These are phyloP conservation scores for Platycercus adscitus DNA, from an alignment of 2,113 vertebrate genomes.

Conservation along the genomic window DNA sequence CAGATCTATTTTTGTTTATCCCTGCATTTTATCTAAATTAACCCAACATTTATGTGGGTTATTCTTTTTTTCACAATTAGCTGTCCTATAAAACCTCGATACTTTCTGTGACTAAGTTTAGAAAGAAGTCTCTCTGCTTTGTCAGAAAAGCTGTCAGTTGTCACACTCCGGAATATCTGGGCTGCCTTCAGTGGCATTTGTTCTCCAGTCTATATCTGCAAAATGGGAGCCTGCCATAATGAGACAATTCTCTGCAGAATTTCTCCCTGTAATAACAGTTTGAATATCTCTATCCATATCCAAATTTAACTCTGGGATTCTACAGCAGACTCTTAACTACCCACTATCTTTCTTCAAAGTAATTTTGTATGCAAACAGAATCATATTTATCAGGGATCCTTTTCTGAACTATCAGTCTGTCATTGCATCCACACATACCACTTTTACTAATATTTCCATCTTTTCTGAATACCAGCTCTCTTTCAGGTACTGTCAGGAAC, in stretches of 20 bases:
- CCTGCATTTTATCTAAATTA: neutral
- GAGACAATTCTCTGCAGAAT: conserved; percentile 13
- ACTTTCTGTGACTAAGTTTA: conserved; percentile 34
- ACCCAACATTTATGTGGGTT: neutral
- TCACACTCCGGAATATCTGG: neutral
- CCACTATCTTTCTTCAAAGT: neutral
- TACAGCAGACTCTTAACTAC: conserved; percentile 1
- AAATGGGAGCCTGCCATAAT: neutral
- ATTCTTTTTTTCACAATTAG: neutral
- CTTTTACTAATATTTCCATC: neutral
- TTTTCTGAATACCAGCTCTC: neutral
- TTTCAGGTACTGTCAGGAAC: neutral
- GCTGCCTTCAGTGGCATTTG: conserved; percentile 8
- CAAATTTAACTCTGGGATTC: conserved; percentile 45
- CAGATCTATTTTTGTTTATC: conserved; percentile 1
- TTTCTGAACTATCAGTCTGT: neutral
- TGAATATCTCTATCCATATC: conserved; percentile 8
- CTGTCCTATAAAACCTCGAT: conserved; percentile 10
- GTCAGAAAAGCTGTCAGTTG: conserved; percentile 51
- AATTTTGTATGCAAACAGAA: conserved; percentile 35
- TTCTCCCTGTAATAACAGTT: neutral
- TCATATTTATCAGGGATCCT: neutral
- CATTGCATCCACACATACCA: neutral
- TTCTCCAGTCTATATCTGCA: neutral
- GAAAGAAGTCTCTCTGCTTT: conserved; percentile 24